A percentile compares a stretch with the other conserved stretches of the same genome.
These are phyloP conservation scores for Hydractinia echinata DNA, from an alignment of 30 jellyfish, hydroid and myxozoan species.

Conservation along the genomic window DNA sequence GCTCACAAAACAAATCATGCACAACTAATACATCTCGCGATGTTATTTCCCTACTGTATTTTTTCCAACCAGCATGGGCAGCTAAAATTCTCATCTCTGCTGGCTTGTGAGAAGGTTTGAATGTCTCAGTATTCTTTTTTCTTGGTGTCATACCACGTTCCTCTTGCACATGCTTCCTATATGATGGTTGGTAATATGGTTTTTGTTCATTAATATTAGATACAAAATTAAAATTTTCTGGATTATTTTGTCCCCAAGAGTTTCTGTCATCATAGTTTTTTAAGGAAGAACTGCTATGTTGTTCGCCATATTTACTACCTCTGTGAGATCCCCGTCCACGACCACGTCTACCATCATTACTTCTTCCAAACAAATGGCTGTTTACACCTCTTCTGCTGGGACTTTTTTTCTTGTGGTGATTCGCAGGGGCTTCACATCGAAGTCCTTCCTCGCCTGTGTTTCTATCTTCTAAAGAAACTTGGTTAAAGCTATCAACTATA, in stretches of 20 bases:
- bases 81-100: slow-evolving; percentile 32
- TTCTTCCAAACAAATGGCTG: slow-evolving; percentile 10
- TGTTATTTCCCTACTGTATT: slow-evolving; percentile 28
- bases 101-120: slow-evolving; percentile 45
- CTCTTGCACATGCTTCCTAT: background rate
- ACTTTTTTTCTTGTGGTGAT: background rate
- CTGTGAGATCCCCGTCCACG: no score
- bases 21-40: slow-evolving; percentile 31
- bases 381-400: slow-evolving; percentile 30
- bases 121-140: slow-evolving; percentile 38
- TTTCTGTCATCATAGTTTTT: no score
- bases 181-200: no score
- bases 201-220: no score
- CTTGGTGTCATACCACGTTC: slow-evolving; percentile 5
- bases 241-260: no score
- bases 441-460: background rate
- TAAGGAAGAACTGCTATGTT: no score
- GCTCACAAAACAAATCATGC: slow-evolving; percentile 30
- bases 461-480: background rate
- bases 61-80: slow-evolving; percentile 17
- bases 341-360: no score
- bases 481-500: background rate
- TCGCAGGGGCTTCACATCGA: no score
- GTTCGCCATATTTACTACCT: no score
- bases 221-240: no score